phyloP scores from a whole-genome alignment of 2,113 vertebrate genomes.

The Percina caprodes region DNA sequence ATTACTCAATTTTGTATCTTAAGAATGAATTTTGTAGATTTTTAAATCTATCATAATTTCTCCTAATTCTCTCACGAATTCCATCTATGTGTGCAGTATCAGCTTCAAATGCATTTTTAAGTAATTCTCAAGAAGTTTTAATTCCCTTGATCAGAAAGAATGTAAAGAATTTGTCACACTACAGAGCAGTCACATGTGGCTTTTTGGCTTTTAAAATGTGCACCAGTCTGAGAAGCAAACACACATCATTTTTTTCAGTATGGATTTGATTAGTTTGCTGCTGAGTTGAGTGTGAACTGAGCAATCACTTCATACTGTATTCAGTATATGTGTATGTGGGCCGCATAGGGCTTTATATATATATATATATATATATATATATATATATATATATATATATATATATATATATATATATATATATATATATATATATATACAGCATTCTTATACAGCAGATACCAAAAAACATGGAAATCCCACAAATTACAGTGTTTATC shows the following conservation, averaged over 20 bases:
- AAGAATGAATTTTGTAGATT: not conserved
- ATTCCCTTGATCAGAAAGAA: constrained; percentile 43
- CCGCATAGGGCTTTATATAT: fast-evolving
- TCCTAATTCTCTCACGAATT: not conserved
- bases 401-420: no score
- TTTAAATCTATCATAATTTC: not conserved
- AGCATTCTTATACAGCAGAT: no score
- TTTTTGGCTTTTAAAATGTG: constrained; percentile 24
- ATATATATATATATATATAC: no score
- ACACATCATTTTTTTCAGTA: constrained; percentile 1
- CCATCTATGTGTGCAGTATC: not conserved
- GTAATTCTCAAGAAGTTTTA: not conserved
- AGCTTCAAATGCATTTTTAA: constrained; percentile 22
- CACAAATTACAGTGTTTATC: no score
- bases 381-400: no score
- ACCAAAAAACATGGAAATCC: no score
- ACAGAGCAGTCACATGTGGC: constrained; percentile 38
- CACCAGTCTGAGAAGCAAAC: constrained; percentile 15
- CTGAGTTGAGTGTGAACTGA: not conserved
- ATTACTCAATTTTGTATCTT: not conserved
- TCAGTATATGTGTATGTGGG: no score
- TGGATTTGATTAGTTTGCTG: not conserved
- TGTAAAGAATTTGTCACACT: constrained; percentile 38
- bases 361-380: no score
- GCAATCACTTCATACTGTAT: not conserved